phyloP scores from a whole-genome alignment of 1,140 invertebrate genomes.

The Archivesica marissinica region DNA sequence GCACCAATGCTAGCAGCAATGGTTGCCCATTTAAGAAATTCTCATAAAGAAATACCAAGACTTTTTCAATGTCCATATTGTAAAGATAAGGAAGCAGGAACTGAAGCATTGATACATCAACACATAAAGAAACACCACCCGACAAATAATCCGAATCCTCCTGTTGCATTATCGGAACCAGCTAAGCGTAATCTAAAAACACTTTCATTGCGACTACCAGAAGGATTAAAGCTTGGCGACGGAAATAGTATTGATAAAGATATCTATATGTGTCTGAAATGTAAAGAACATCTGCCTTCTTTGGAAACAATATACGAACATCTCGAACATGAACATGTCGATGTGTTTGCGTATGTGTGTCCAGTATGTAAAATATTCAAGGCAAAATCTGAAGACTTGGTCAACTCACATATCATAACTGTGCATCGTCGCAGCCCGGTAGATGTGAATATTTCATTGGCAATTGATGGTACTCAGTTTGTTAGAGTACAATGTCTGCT shows the following conservation, averaged over 20 bases:
- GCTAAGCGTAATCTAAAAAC: constrained; percentile 75
- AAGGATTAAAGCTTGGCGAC: constrained; percentile 66
- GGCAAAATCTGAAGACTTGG: constrained; percentile 69
- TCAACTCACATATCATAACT: constrained; percentile 71
- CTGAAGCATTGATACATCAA: constrained; percentile 72
- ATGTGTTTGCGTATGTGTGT: constrained; percentile 77
- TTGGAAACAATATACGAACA: constrained; percentile 76
- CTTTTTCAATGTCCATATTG: constrained; percentile 79
- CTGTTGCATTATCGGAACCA: constrained; percentile 77
- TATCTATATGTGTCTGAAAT: constrained; percentile 78
- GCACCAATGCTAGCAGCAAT: constrained; percentile 76
- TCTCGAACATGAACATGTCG: constrained; percentile 75
- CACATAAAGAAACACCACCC: constrained; percentile 76
- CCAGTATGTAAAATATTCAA: constrained; percentile 75
- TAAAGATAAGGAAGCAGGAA: constrained; percentile 69
- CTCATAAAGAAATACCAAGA: constrained; percentile 73
- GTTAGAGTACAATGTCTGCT: constrained; percentile 69
- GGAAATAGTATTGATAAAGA: constrained; percentile 75
- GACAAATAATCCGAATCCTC: constrained; percentile 74
- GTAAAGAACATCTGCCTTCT: constrained; percentile 76
- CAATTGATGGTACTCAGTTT: constrained; percentile 76
- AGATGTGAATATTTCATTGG: constrained; percentile 72
- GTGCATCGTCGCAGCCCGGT: constrained; percentile 67
- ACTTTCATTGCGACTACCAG: constrained; percentile 70
- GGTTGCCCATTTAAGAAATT: constrained; percentile 75